Evolutionary conservation across 2,888 invertebrate genomes (phyloP), one percentile per base, ranked within the genome.

Genomic region (Lepidocyrtoides sp.): DNA sequence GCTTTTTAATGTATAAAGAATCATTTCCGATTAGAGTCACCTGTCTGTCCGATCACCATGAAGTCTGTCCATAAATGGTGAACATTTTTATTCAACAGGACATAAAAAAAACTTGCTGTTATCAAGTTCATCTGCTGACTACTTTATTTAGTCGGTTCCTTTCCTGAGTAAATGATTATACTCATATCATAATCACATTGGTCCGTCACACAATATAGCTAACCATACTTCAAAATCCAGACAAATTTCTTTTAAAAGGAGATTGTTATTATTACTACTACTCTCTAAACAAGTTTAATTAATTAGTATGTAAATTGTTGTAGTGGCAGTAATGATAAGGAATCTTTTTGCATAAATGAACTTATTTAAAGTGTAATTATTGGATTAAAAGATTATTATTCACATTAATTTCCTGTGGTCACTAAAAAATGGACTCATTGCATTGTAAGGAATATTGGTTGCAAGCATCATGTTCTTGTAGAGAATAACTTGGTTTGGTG

Each of bases 1-100:
- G 2, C 17, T 17, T 2, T 54, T 8, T 54, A 20, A 17, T 54
- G 54, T 12, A 26, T 60, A 23, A 2, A 41, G 69, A 44, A 51
- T 17, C 51, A 79, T 79, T 79, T 79, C 79, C 79, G 29, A 79
- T 44, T 75, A 48, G 72, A 72, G 20, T 36, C 72, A 72, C 72
- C 72, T 72, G 77, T 51, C 26, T 51, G 7, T 26, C n/a, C 29
- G 26, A 51, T 51, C 51, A 36, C 48, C 77, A 51, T 77, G 48
- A 3, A 48, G 48, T 26, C 29, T 51, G 14, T 51, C 77, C 77
- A 51, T 51, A 77, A 5, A 77, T 77, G 77, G 77, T 77, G 20
- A 63, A 72, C 72, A n/a, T 44, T 41, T 20, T 44, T 44, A 5
- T 44, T 8, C 7, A n/a, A n/a, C n/a, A n/a, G n/a, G n/a, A n/a